Evolutionary conservation across 2,797 vertebrate genomes (phyloP), one percentile per base, ranked within the genome.

Genomic region (Etheostoma perlongum): DNA sequence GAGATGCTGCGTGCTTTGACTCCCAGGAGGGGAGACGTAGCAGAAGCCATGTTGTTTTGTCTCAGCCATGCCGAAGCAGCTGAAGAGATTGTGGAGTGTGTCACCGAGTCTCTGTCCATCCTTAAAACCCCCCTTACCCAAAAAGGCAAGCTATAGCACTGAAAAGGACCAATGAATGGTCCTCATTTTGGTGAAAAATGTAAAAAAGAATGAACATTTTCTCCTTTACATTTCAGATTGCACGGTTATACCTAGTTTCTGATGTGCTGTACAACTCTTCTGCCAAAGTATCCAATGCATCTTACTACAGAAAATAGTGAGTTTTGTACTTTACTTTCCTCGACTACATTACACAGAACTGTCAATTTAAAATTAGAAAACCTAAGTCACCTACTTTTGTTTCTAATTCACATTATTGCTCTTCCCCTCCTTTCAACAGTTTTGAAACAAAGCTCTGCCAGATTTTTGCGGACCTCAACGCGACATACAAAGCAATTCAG

Each of bases 241-340:
- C 98, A 78, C 96, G 98, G 85, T 95, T 99, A 58, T 99, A 99
- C 94, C 95, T 99, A 11, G 98, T 99, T 82, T 99, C 98, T 0
- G 98, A 99, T 93, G 98, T 99, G 82, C 95, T 99, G 60, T 99
- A 98, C 90, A 99, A 99, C 92, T 99, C 98, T 53, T 99, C 97
- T 71, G 98, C 98, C 91, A 99, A 99, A 96, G 98, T 99, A 82
- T 83, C 98, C 90, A 99, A 99, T 85, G 98, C 98, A 54, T 99
- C 98, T 48, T 99, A 99, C 92, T 99, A 99, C 81, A 97, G 98
- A 88, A 99, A 99, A 96, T 99, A 96, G 98, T 99, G 95, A 97
- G 98, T 97, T 76, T 1, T 59, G 95, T 95, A 51, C 7, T 51
- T 27, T 36, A 9, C 11, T 6, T 19, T 36, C 1, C 44, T 30